phyloP scores from a whole-genome alignment of 2,888 invertebrate genomes.

The Drosophila neoperkinsi region DNA sequence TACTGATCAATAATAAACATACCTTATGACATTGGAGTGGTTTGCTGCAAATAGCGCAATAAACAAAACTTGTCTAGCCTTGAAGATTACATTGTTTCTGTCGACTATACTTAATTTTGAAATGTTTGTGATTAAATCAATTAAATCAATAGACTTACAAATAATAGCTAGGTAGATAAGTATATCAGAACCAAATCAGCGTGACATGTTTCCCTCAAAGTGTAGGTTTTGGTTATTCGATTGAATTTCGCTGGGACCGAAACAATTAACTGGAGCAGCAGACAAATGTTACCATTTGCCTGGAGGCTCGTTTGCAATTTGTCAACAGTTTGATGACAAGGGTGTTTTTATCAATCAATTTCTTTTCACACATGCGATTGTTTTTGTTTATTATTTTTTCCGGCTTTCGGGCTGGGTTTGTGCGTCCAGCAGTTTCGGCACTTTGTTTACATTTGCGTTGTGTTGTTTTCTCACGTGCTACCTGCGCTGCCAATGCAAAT shows the following conservation, averaged over 20 bases:
- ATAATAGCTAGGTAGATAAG: background rate
- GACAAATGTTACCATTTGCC: slow-evolving; percentile 26
- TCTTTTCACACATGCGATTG: slow-evolving; percentile 27
- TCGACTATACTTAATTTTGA: background rate
- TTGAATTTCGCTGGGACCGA: slow-evolving; percentile 18
- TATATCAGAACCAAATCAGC: background rate
- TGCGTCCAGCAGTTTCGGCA: slow-evolving; percentile 16
- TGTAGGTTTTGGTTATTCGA: slow-evolving; percentile 1
- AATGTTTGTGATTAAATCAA: background rate
- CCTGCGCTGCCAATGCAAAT: slow-evolving; percentile 63
- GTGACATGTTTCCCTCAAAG: background rate
- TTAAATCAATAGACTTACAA: background rate
- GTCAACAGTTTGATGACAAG: slow-evolving; percentile 44
- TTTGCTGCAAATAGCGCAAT: slow-evolving; percentile 35
- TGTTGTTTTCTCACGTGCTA: slow-evolving; percentile 71
- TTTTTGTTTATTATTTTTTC: slow-evolving; percentile 28
- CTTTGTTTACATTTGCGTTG: slow-evolving; percentile 36
- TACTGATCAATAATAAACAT: background rate
- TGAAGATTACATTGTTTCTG: background rate
- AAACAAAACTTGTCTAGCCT: background rate
- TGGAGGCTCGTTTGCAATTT: slow-evolving; percentile 42
- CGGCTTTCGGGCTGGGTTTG: slow-evolving; percentile 13
- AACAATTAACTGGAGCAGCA: slow-evolving; percentile 55
- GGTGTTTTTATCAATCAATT: slow-evolving; percentile 58
- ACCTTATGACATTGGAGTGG: background rate